Conservation (phyloP, 1,140 invertebrate genomes). For the Octopus bimaculoides region DNA sequence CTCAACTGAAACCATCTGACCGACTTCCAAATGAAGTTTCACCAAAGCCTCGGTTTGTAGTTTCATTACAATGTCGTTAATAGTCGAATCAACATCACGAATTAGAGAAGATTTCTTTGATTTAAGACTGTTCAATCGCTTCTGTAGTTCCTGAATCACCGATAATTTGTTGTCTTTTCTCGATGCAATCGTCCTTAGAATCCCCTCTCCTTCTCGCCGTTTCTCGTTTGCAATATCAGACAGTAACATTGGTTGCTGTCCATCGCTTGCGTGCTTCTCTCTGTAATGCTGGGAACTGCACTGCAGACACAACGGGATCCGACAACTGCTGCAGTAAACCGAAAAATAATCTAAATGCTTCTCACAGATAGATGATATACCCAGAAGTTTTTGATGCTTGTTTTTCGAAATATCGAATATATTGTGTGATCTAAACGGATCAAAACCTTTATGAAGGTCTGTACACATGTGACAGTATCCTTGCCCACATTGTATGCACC, state of each 20-base stretch:
- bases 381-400: no score
- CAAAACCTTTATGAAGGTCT: background rate
- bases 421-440: background rate
- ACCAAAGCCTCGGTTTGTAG: background rate
- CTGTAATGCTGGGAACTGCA: background rate
- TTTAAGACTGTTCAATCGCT: background rate
- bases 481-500: background rate
- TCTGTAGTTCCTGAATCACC: background rate
- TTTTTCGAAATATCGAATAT: background rate
- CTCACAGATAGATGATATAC: background rate
- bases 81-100: background rate
- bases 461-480: background rate
- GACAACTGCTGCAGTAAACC: background rate
- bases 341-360: background rate
- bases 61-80: background rate
- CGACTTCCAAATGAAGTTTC: background rate
- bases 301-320: background rate
- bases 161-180: no score
- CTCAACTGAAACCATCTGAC: background rate
- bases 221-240: background rate
- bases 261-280: background rate
- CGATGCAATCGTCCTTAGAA: no score
- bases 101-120: background rate
- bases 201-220: no score
- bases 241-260: background rate